Conservation (phyloP, 2,113 vertebrate species). For the Cryptomyrus ogoouensis region DNA sequence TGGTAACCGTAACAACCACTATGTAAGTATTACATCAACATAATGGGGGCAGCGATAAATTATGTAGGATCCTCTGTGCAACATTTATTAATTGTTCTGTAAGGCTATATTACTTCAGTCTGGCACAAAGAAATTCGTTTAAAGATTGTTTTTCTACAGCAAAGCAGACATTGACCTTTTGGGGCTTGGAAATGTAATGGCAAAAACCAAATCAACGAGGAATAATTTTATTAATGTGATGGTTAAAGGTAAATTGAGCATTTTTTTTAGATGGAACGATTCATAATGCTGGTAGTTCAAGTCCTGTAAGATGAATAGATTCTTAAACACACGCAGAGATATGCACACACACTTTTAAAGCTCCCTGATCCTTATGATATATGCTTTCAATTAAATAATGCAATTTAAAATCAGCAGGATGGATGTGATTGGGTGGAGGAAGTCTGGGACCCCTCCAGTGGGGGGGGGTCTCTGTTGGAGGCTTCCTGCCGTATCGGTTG, state of each 20-base stretch:
- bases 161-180: no score
- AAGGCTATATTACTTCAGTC: neutral
- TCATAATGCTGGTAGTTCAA: neutral
- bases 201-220: neutral
- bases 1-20: neutral
- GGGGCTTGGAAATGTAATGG: neutral
- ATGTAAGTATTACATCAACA: neutral
- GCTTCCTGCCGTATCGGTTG: neutral
- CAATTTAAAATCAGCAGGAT: neutral
- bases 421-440: neutral
- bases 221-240: neutral
- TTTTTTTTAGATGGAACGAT: neutral
- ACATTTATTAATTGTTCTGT: neutral
- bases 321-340: neutral
- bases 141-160: no score
- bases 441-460: neutral
- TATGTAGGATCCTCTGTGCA: neutral
- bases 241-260: neutral
- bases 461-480: neutral
- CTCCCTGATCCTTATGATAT: neutral
- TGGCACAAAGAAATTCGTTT: no score
- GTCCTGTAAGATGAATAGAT: neutral
- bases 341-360: neutral
- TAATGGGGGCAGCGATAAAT: neutral
- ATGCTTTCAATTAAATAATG: neutral